Conservation (phyloP, 2,113 vertebrate species). For the Pampusana beccarii region DNA sequence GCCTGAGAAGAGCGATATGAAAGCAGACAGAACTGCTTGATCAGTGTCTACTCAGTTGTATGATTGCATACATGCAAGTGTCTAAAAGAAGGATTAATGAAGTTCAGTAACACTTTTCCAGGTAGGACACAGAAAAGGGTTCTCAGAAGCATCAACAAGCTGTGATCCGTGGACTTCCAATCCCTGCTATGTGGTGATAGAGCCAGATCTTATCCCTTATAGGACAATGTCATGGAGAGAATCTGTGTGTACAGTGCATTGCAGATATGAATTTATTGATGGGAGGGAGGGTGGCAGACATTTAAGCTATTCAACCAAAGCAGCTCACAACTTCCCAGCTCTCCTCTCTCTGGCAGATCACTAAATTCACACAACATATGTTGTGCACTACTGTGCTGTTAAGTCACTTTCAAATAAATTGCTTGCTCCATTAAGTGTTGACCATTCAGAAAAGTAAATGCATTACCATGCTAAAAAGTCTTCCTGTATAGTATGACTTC, state of each 20-base stretch:
- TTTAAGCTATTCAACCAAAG: neutral
- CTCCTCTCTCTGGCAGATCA: neutral
- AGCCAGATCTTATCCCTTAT: neutral
- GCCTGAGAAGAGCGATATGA: neutral
- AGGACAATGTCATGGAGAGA: rapidly evolving
- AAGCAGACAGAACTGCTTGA: neutral
- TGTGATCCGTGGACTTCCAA: neutral
- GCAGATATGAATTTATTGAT: neutral
- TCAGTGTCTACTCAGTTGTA: neutral
- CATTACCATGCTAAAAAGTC: neutral
- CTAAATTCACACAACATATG: neutral
- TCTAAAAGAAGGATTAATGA: neutral
- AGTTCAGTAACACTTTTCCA: neutral
- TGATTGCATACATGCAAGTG: neutral
- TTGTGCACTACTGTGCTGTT: neutral
- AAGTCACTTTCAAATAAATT: neutral
- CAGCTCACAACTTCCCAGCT: neutral
- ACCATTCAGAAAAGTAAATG: neutral
- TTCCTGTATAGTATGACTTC: neutral
- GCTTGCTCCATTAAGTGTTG: neutral
- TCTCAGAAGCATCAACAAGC: neutral
- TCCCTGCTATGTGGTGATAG: neutral
- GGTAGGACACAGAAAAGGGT: neutral
- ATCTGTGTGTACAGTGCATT: neutral
- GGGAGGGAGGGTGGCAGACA: neutral